Conservation (phyloP, 2,888 invertebrate genomes). For the Scaptomyza cyrtandrae region DNA sequence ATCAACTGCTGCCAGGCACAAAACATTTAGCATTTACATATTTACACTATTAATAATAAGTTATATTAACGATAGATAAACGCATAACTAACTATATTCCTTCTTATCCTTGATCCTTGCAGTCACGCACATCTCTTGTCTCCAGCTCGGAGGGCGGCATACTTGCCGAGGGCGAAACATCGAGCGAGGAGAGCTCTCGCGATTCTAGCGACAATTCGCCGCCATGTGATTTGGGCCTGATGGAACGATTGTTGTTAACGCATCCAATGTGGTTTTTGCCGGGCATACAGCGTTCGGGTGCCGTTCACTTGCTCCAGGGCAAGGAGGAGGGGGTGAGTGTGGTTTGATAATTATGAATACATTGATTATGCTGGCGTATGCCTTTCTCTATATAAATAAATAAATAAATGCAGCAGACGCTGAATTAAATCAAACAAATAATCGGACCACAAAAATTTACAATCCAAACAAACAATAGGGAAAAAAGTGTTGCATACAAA, state of each 20-base stretch:
- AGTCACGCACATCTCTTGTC: conserved; percentile 85
- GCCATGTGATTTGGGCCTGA: conserved; percentile 92
- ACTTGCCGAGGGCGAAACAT: conserved; percentile 86
- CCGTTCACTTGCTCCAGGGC: conserved; percentile 96
- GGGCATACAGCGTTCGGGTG: conserved; percentile 96
- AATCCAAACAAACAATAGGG: not conserved
- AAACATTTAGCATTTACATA: not conserved
- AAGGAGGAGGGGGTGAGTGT: conserved; percentile 94
- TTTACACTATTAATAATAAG: not conserved
- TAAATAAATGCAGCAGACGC: conserved; percentile 2
- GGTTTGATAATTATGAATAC: conserved; percentile 36
- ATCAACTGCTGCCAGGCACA: not conserved
- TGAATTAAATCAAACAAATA: conserved; percentile 45
- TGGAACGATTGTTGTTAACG: conserved; percentile 94
- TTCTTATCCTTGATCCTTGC: conserved; percentile 24
- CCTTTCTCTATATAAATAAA: conserved; percentile 3
- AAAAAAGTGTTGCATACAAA: conserved; percentile 28
- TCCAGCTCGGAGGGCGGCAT: conserved; percentile 86
- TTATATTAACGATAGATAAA: too few species aligned
- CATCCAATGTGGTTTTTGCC: conserved; percentile 98
- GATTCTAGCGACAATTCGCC: conserved; percentile 86
- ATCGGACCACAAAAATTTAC: conserved; percentile 58
- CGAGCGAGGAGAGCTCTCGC: conserved; percentile 87
- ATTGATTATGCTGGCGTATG: conserved; percentile 31
- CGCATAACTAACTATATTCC: not conserved